Evolutionary conservation across 2,797 vertebrate genomes (phyloP), one percentile per base, ranked within the genome.

Genomic region (Paedocypris micromegethes): DNA sequence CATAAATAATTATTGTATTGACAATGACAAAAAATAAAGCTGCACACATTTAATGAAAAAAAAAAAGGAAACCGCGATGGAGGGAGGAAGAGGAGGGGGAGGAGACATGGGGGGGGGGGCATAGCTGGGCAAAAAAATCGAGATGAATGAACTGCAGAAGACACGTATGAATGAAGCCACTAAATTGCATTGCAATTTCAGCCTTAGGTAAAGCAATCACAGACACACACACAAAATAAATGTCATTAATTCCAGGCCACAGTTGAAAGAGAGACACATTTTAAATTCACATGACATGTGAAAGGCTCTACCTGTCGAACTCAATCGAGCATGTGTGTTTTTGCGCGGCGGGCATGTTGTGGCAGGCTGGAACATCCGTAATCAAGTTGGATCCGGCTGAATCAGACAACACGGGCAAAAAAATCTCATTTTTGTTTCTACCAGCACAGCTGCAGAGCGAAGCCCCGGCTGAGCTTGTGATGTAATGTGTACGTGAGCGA

Each of bases 401-500:
- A 64, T 49, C 56, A 43, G 49, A 57, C 6, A 48, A 2, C 62
- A 50, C 39, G 3, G 41, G 45, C 62, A 64, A 40, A 48, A 51
- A 44, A 63, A 47, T 55, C 23, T 69, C 2, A 61, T 37, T 65
- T 56, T 46, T 70, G 46, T 23, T 40, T 50, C 8, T 43, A 68
- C 37, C 61, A 50, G 48, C 39, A 38, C 50, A 51, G 56, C 51
- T 65, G 70, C 9, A 64, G 3, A 55, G 61, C 38, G 46, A 53
- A 65, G 68, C 23, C 58, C 51, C 68, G 67, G 68, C 58, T 70
- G 57, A 5, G 51, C 40, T 38, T 9, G 5, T 59, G 72, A 74
- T 70, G 52, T n/a, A 66, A 70, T 5, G 3, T 64, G 52, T 41
- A 43, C 37, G 6, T 5, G 39, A 9, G 44, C 46, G 54, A 68